Evolutionary conservation across 2,113 vertebrate genomes (phyloP).

Genomic region (Calcarius ornatus): DNA sequence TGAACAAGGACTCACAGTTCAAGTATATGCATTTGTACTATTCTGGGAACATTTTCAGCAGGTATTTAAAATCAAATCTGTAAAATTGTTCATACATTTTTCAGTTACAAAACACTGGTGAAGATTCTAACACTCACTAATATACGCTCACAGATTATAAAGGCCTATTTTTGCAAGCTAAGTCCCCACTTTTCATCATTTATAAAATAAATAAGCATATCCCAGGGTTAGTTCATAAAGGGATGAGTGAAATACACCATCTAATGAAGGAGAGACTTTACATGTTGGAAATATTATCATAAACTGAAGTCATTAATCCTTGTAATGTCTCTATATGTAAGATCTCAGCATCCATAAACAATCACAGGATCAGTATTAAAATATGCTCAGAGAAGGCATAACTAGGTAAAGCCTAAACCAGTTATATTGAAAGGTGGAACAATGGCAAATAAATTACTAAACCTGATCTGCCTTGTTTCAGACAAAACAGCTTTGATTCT

Average conservation of each 20-base stretch:
- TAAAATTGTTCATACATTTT: background rate
- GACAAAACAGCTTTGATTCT: background rate
- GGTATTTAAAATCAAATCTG: background rate
- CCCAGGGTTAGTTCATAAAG: background rate
- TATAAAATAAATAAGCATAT: background rate
- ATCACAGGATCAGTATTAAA: background rate
- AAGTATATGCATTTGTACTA: background rate
- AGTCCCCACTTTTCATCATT: background rate
- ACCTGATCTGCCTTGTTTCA: background rate
- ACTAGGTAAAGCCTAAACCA: background rate
- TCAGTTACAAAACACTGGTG: background rate
- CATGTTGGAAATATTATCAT: background rate
- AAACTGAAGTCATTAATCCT: background rate
- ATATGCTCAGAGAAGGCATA: background rate
- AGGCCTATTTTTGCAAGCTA: background rate
- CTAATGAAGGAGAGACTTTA: background rate
- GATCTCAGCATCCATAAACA: background rate
- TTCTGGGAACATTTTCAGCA: rapidly evolving
- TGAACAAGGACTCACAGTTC: background rate
- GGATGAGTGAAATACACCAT: background rate
- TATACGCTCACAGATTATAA: background rate
- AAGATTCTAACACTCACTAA: background rate
- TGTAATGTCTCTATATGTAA: background rate
- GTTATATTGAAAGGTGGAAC: background rate
- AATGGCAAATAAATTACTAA: background rate